Evolutionary conservation across 2,888 invertebrate genomes (phyloP).

Genomic region (Itoplectis maculator): DNA sequence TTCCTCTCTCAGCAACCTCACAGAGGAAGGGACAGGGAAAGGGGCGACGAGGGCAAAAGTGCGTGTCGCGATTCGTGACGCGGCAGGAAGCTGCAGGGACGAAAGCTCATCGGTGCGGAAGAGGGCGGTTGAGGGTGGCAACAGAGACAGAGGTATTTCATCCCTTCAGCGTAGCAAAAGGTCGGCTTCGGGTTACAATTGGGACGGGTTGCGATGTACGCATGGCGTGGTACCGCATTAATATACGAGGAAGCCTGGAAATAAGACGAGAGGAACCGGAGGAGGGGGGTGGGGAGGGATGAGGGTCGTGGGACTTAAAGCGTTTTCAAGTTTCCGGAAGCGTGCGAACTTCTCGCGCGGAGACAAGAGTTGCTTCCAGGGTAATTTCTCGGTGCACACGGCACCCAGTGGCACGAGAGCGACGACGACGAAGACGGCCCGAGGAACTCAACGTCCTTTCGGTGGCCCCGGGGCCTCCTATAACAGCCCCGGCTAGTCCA

Average conservation of each 20-base stretch:
- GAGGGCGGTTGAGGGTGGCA: constrained; percentile 13
- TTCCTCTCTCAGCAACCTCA: too few species aligned
- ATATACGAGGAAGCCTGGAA: constrained; percentile 54
- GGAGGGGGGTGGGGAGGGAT: background rate
- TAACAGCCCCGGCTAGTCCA: constrained; percentile 50
- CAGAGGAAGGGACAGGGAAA: constrained; percentile 2
- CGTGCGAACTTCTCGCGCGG: constrained; percentile 66
- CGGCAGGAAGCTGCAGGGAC: constrained; percentile 36
- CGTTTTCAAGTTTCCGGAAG: constrained; percentile 72
- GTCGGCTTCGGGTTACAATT: constrained; percentile 48
- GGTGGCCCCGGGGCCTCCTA: constrained; percentile 32
- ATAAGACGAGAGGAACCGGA: constrained; percentile 28
- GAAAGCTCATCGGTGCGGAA: constrained; percentile 43
- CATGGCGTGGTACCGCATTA: constrained; percentile 53
- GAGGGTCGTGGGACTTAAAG: constrained; percentile 62
- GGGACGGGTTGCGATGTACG: constrained; percentile 26
- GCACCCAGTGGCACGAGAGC: constrained; percentile 39
- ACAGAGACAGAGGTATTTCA: constrained; percentile 18
- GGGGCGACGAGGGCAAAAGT: constrained; percentile 43
- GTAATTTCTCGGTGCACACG: constrained; percentile 64
- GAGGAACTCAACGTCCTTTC: constrained; percentile 43
- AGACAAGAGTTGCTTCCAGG: constrained; percentile 64
- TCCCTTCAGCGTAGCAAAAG: constrained; percentile 15
- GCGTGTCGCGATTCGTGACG: constrained; percentile 50
- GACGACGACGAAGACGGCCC: constrained; percentile 32